These are phyloP conservation scores for Morelia viridis DNA, from an alignment of 2,797 vertebrate genomes.

Conservation along the genomic window DNA sequence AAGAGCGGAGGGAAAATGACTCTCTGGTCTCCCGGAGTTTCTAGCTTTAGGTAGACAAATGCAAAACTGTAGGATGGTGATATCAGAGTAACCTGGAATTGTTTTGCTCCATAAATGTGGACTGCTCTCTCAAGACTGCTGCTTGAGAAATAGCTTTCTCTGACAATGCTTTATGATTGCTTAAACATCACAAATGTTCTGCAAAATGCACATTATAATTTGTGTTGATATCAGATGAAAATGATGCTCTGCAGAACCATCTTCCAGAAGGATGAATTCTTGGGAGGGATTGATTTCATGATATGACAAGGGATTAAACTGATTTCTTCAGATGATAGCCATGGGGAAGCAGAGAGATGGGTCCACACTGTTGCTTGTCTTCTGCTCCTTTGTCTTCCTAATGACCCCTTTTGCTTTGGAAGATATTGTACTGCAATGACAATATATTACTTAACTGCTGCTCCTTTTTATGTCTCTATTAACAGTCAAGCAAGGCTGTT, in stretches of 20 bases:
- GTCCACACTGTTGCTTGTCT: neutral
- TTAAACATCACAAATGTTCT: neutral
- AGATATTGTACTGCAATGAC: neutral
- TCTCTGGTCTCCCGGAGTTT: rapidly evolving
- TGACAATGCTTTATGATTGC: constrained; percentile 1
- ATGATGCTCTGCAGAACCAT: neutral
- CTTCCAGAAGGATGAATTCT: neutral
- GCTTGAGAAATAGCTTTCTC: constrained; percentile 3
- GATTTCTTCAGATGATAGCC: neutral
- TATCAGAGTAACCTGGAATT: neutral
- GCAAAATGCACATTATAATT: neutral
- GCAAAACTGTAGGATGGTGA: neutral
- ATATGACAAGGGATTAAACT: neutral
- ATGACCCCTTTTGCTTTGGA: neutral
- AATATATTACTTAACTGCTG: neutral
- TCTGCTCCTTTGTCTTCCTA: neutral
- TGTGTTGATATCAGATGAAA: neutral
- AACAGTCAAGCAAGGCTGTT: neutral
- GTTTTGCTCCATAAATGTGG: constrained; percentile 9
- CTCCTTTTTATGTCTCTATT: neutral
- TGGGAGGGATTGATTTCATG: too few species aligned
- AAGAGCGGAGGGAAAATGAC: neutral
- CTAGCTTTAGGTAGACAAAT: constrained; percentile 6
- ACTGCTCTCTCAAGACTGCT: neutral
- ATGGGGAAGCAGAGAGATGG: neutral